phyloP scores from a whole-genome alignment of 2,888 invertebrate species.

The Anodontia alba region DNA sequence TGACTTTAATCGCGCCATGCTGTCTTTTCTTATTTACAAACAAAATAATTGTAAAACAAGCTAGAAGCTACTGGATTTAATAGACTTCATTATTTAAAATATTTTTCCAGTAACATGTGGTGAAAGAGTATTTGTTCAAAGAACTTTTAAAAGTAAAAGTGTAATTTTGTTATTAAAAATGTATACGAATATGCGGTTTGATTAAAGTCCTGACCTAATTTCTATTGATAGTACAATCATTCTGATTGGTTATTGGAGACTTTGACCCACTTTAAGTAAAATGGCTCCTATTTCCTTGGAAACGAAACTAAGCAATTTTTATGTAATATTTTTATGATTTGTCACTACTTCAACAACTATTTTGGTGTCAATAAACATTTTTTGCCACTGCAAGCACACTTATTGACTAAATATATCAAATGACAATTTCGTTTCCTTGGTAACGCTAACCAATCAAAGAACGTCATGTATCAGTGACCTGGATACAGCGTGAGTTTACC shows the following conservation, averaged over 20 bases:
- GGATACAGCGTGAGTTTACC: neutral
- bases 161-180: slow-evolving; percentile 48
- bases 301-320: neutral
- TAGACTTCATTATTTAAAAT: neutral
- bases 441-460: slow-evolving; percentile 59
- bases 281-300: neutral
- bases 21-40: slow-evolving; percentile 67
- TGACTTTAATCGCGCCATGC: slow-evolving; percentile 82
- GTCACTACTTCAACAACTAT: too few species aligned
- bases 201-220: slow-evolving; percentile 39
- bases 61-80: too few species aligned
- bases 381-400: neutral
- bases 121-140: neutral
- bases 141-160: neutral
- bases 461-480: slow-evolving; percentile 52
- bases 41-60: slow-evolving; percentile 26
- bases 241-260: slow-evolving; percentile 19
- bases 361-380: too few species aligned
- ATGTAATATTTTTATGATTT: too few species aligned
- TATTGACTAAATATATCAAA: neutral
- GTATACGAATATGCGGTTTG: slow-evolving; percentile 53
- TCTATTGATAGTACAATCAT: neutral
- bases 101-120: neutral
- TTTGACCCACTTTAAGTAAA: slow-evolving; percentile 3
- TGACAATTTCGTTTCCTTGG: slow-evolving; percentile 39